Evolutionary conservation across 30 jellyfish, hydroid and myxozoan genomes (phyloP).

Genomic region (Pelagia noctiluca): DNA sequence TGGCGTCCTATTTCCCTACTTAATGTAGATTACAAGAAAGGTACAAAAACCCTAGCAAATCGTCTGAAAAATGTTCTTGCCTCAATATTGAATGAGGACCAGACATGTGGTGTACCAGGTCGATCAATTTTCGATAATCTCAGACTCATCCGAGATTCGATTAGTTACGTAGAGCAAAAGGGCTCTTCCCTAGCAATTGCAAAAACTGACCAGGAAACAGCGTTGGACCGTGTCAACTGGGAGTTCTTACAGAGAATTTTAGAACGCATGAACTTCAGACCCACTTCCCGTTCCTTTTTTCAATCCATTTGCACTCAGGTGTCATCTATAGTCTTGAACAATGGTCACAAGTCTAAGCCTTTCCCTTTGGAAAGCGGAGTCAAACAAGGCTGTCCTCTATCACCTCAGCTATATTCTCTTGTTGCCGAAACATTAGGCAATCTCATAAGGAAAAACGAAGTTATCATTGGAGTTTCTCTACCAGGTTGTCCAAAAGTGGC

Average conservation of each 20-base stretch:
- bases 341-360: not conserved
- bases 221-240: not conserved
- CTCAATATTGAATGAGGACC: not conserved
- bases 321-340: not conserved
- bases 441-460: too few species aligned
- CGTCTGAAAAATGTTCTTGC: not conserved
- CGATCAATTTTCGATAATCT: not conserved
- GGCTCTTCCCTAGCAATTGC: too few species aligned
- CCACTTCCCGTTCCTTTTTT: not conserved
- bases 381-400: not conserved
- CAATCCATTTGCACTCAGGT: not conserved
- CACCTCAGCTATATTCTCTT: not conserved
- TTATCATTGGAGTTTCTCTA: too few species aligned
- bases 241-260: not conserved
- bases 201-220: too few species aligned
- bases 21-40: not conserved
- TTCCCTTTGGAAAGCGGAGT: not conserved
- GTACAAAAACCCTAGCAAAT: not conserved
- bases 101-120: not conserved
- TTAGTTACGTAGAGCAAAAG: not conserved
- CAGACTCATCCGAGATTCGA: not conserved
- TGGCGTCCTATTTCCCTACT: not conserved
- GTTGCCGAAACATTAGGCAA: not conserved
- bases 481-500: too few species aligned
- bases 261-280: not conserved